Base-by-base conservation (phyloP, 2,113 vertebrate species). In the Micronycteris hirsuta region DNA sequence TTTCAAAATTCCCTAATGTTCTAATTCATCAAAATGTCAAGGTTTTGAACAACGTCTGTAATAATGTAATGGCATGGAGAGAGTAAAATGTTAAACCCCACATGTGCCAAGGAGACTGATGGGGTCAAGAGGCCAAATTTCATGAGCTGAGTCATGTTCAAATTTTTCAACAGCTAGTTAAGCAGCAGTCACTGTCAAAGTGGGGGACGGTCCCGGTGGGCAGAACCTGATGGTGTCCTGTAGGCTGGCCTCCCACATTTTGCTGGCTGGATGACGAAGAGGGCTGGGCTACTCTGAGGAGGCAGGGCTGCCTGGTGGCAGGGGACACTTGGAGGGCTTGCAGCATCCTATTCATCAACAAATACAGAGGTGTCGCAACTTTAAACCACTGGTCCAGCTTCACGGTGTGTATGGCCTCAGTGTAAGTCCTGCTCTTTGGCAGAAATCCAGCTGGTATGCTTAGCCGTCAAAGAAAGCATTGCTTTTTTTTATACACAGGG, bases 1-100 rank as follows among this genome's bases (percentile, higher is more conserved):
- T 22, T 56, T 96, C 84, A 89, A 95, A 96, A 96, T 61, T 58
- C 83, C 96, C 90, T 94, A 76, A 86, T 83, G 63, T 52, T 68
- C 45, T 77, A 93, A 95, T 95, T 93, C 87, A 91, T 97, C 86
- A 95, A 87, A 73, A 15, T 28, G 22, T 77, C 82, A 7, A 45
- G 22, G 1, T 71, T 81, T 93, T 77, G 54, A 93, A 88, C 93
- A 94, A 96, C 93, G 93, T 81, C 76, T 73, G 36, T 68, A 82
- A 56, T 81, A 41, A 84, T 28, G 36, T 17, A 61, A 36, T 49
- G n/a, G 19, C 43, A n/a, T 19, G 7, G 54, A 33, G 76, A 76
- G 47, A 86, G 31, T 54, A n/a, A n/a, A 76, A 54, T 84, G 19
- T 38, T 22, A 47, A n/a, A 24, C n/a, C 22, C 20, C 28, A 17